These are phyloP conservation scores for Crotalus horridus DNA, from an alignment of 2,113 vertebrate genomes.

Conservation along the genomic window DNA sequence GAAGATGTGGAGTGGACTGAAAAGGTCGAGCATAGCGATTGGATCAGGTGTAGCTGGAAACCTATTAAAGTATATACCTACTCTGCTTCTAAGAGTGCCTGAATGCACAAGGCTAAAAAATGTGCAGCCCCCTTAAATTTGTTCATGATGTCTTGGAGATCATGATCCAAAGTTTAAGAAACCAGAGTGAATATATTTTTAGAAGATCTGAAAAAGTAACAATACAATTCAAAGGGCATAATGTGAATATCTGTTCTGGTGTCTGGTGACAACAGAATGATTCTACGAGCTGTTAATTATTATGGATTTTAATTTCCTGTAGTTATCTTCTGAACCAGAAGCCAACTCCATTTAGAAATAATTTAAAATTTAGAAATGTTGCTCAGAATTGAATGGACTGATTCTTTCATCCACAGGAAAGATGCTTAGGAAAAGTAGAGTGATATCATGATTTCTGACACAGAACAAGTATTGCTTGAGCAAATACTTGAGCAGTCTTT, in stretches of 20 bases:
- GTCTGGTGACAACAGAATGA: not conserved
- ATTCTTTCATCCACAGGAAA: not conserved
- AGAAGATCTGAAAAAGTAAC: not conserved
- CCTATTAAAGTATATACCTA: too few relatives aligned
- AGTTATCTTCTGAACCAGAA: not conserved
- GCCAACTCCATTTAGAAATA: not conserved
- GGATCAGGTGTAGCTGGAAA: too few relatives aligned
- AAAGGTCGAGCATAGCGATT: too few relatives aligned
- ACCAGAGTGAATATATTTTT: not conserved
- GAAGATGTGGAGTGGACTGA: too few relatives aligned
- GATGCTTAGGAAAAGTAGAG: accelerated
- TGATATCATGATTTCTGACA: not conserved
- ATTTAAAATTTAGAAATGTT: not conserved
- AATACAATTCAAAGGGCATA: not conserved
- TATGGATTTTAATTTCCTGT: not conserved
- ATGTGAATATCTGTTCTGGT: not conserved
- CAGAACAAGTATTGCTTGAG: not conserved
- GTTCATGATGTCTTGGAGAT: too few relatives aligned
- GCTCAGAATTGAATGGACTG: not conserved
- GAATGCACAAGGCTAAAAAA: too few relatives aligned
- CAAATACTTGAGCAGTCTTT: not conserved
- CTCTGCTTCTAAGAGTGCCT: not conserved
- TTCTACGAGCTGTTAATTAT: too few relatives aligned
- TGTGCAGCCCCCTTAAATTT: too few relatives aligned
- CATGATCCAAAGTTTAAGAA: too few relatives aligned